Evolutionary conservation across 1,140 invertebrate genomes (phyloP).

Genomic region (Nymphalis io): DNA sequence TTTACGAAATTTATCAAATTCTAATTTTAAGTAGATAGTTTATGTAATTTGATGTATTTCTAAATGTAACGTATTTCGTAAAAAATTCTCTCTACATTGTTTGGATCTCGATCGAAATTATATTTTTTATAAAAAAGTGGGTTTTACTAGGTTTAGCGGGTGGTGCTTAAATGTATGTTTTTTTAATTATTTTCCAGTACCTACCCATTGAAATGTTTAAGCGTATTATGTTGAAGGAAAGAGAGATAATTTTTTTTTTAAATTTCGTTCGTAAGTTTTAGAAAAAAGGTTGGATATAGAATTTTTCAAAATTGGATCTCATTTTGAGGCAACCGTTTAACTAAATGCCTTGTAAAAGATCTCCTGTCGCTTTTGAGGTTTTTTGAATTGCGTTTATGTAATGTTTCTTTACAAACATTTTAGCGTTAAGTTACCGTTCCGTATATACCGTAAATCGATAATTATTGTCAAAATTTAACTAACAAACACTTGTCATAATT

Average conservation of each 20-base stretch:
- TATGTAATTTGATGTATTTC: conserved; percentile 48
- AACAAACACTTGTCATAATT: conserved; percentile 65
- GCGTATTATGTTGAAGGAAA: conserved; percentile 49
- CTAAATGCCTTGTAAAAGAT: conserved; percentile 64
- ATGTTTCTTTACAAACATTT: conserved; percentile 64
- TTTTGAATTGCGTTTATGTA: conserved; percentile 53
- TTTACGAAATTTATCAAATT: conserved; percentile 44
- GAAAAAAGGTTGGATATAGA: conserved; percentile 44
- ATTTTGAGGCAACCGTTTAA: conserved; percentile 59
- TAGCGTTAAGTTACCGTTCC: conserved; percentile 56
- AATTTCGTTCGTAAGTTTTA: conserved; percentile 41
- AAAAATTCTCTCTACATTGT: conserved; percentile 56
- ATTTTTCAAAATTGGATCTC: conserved; percentile 77
- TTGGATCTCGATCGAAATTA: conserved; percentile 73
- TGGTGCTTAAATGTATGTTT: conserved; percentile 70
- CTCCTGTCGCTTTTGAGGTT: conserved; percentile 59
- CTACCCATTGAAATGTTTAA: conserved; percentile 60
- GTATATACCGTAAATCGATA: conserved; percentile 44
- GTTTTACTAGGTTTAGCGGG: conserved; percentile 58
- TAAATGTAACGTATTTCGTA: conserved; percentile 58
- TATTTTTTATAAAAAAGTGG: conserved; percentile 47
- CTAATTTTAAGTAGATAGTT: conserved; percentile 67
- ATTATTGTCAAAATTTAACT: conserved; percentile 66
- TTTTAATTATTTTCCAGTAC: conserved; percentile 44
- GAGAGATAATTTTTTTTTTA: conserved; percentile 44